Base-by-base conservation (phyloP, 2,113 vertebrate genomes). In the Lampris megalopsis region DNA sequence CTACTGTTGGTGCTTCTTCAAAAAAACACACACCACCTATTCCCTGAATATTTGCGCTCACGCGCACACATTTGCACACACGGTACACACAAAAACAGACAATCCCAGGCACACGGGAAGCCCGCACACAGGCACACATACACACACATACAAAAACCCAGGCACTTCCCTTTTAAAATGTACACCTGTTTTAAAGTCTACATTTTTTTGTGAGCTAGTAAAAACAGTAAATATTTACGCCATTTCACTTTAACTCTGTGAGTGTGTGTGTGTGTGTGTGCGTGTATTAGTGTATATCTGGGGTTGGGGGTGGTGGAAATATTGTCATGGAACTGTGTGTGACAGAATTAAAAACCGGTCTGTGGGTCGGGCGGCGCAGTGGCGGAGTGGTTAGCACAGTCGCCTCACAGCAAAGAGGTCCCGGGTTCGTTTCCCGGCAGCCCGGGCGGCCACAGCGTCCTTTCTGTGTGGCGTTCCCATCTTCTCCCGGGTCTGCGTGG, bases 11-110 rank as follows among this genome's bases (percentile, higher is more conserved):
- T 24, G 24, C 24, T 24, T 24, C 24, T 24, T 24, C 24, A 63
- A 73, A 54, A 62, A 83, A 90, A 81, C 83, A 83, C 74, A 76
- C 54, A 83, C 75, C 72, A 85, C 77, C 75, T 82, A 73, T 86
- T 87, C 80, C 79, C 68, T 58, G 74, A 66, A 82, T 79, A 84
- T 77, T 80, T 65, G 67, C 75, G 68, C 63, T 69, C 72, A 71
- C 49, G 57, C 75, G 63, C 67, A 54, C 10, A 68, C 68, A 36
- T 52, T 0, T 11, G 54, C 41, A 47, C 60, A 48, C 42, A 73
- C 48, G 48, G 41, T 53, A 57, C n/a, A 66, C 10, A 11, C 5
- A 62, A 40, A 73, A 41, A 68, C 42, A 53, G 53, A 50, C 38
- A 59, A 57, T 48, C 52, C 56, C 41, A 10, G 36, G 38, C 60